Evolutionary conservation across 2,113 vertebrate species (phyloP), one percentile per base, ranked within the genome.

Genomic region (Cnemophilus loriae): DNA sequence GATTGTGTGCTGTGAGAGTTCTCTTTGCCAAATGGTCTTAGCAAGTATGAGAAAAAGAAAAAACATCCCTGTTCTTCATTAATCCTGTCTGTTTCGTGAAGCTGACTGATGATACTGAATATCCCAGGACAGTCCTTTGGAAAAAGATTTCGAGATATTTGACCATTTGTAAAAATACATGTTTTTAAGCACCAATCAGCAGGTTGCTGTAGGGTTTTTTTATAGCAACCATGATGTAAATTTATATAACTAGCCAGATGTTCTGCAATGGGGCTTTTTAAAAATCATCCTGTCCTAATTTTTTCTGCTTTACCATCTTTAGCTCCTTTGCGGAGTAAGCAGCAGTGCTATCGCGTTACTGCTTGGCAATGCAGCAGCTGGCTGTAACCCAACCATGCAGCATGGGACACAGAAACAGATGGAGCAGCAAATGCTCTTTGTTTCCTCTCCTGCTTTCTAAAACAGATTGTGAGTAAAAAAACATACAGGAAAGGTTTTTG

Each of bases 401-500:
- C 82, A 67, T n/a, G 61, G 74, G 89, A 91, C 5, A 4, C 0
- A 2, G 93, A 95, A 95, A 94, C 95, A 97, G 95, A 96, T 94
- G 93, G 89, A 93, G 41, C 55, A 88, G 93, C 94, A 96, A 96
- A 94, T 91, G 95, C 42, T 93, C 63, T 81, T 91, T 95, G 82
- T 85, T 93, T 89, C 79, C 70, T 57, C 33, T 87, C 74, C 46
- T 75, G 47, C 61, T 82, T 88, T 80, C 57, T 76, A 37, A 95
- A 96, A 56, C 79, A 90, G 67, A 89, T 53, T 92, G 75, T 84
- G 80, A 81, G 70, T 79, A 10, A 78, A 95, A 78, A 95, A 94
- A 92, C 77, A 85, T 69, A 47, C 53, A 75, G 77, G 7, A 63
- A 27, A 75, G 37, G 24, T 39, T 92, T 95, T 73, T 93, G 69